These are phyloP conservation scores for Agonum fuliginosum DNA, from an alignment of 2,888 invertebrate genomes.

Conservation along the genomic window DNA sequence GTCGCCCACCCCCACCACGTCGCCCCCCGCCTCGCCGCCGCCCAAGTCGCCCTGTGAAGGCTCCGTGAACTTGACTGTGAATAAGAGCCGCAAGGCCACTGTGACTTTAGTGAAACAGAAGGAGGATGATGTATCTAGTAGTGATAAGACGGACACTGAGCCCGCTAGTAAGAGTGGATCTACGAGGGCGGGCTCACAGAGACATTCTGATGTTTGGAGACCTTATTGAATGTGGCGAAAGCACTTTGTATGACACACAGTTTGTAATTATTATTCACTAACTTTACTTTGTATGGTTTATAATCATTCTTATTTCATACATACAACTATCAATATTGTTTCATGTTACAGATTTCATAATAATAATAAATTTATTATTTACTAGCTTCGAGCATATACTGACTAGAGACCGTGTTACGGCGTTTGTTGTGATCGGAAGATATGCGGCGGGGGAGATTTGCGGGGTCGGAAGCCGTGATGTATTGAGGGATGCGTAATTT, in stretches of 20 bases:
- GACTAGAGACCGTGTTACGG: too few species aligned
- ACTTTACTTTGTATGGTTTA: too few species aligned
- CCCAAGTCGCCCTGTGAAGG: slow-evolving; percentile 65
- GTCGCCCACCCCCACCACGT: slow-evolving; percentile 64
- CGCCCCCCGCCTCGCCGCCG: slow-evolving; percentile 40
- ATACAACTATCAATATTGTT: too few species aligned
- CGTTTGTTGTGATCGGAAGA: too few species aligned
- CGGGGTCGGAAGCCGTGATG: too few species aligned
- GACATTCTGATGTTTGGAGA: slow-evolving; percentile 85
- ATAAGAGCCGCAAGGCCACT: slow-evolving; percentile 69
- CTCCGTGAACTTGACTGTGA: slow-evolving; percentile 70
- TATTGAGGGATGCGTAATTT: too few species aligned
- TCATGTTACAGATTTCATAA: too few species aligned
- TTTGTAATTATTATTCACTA: too few species aligned
- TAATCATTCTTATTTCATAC: too few species aligned
- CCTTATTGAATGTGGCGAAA: slow-evolving; percentile 76
- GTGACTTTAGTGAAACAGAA: slow-evolving; percentile 71
- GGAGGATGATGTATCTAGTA: slow-evolving; percentile 70
- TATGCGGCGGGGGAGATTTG: too few species aligned
- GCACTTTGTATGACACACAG: background rate
- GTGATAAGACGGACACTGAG: slow-evolving; percentile 65
- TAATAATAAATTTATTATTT: too few species aligned
- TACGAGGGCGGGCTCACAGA: slow-evolving; percentile 71
- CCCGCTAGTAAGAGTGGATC: slow-evolving; percentile 67
- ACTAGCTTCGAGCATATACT: too few species aligned